Evolutionary conservation across 1,140 invertebrate genomes (phyloP).

Genomic region (Drosophila nasuta): DNA sequence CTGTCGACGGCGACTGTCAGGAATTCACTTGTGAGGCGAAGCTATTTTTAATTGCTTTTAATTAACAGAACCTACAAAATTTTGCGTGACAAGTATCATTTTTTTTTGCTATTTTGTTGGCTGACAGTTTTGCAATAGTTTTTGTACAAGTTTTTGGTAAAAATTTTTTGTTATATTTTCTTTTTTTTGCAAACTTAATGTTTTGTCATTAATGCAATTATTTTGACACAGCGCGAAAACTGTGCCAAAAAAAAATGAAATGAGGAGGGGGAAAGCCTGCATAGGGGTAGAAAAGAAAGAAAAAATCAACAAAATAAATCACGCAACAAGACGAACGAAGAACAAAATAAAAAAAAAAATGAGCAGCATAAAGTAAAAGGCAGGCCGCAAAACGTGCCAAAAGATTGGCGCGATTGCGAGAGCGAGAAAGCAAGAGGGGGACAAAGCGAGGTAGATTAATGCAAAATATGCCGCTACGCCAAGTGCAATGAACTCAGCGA

Average conservation of each 20-base stretch:
- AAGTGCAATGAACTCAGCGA: slow-evolving; percentile 80
- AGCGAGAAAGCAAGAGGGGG: slow-evolving; percentile 1
- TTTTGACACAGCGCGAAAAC: slow-evolving; percentile 50
- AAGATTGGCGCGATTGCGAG: slow-evolving; percentile 38
- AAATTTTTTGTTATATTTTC: not conserved
- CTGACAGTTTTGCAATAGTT: slow-evolving; percentile 14
- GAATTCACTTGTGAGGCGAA: slow-evolving; percentile 54
- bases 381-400: slow-evolving; percentile 49
- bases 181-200: not conserved
- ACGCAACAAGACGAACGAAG: not conserved
- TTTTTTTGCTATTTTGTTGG: slow-evolving; percentile 30
- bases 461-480: slow-evolving; percentile 80
- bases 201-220: slow-evolving; percentile 75
- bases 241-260: slow-evolving; percentile 36
- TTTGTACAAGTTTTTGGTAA: not conserved
- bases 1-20: slow-evolving; percentile 41
- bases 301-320: not conserved
- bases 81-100: slow-evolving; percentile 76
- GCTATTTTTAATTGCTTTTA: slow-evolving; percentile 83
- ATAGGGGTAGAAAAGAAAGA: not conserved
- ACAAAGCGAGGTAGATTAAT: slow-evolving; percentile 48
- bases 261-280: not conserved
- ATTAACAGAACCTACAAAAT: slow-evolving; percentile 74
- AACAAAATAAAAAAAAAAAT: not conserved
- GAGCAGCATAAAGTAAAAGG: slow-evolving; percentile 44